Evolutionary conservation across 1,140 invertebrate genomes (phyloP).

Genomic region (Pogonognathellus flavescens): DNA sequence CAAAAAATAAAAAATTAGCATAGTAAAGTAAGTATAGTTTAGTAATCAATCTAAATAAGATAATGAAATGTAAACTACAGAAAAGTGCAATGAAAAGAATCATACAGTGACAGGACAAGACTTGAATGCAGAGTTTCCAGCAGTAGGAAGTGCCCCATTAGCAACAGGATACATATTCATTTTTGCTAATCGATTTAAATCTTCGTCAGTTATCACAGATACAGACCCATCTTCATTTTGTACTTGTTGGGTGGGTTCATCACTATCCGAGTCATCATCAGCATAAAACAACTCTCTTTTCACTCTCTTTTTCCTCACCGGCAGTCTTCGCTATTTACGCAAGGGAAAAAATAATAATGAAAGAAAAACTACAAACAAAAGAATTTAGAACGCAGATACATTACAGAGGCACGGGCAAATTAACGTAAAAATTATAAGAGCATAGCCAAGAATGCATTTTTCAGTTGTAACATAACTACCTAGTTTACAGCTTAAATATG

Average conservation of each 20-base stretch:
- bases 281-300: conserved; percentile 13
- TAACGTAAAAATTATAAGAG: too few species aligned
- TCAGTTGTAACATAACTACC: too few species aligned
- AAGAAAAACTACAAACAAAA: conserved; percentile 69
- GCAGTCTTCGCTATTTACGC: conserved; percentile 29
- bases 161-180: conserved; percentile 39
- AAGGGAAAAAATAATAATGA: conserved; percentile 58
- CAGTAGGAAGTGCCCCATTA: conserved; percentile 24
- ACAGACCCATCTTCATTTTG: conserved; percentile 17
- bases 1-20: too few species aligned
- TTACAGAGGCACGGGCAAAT: too few species aligned
- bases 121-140: conserved; percentile 49
- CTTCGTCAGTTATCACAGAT: conserved; percentile 22
- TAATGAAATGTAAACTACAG: conserved; percentile 11
- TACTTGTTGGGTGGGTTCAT: not conserved
- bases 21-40: too few species aligned
- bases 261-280: not conserved
- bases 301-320: not conserved
- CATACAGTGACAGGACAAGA: conserved; percentile 57
- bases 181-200: conserved; percentile 37
- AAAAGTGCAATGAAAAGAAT: conserved; percentile 34
- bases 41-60: not conserved
- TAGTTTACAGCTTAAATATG: too few species aligned
- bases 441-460: too few species aligned
- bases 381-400: conserved; percentile 68